Base-by-base conservation (phyloP, 1,140 invertebrate species). In the Venturia canescens region DNA sequence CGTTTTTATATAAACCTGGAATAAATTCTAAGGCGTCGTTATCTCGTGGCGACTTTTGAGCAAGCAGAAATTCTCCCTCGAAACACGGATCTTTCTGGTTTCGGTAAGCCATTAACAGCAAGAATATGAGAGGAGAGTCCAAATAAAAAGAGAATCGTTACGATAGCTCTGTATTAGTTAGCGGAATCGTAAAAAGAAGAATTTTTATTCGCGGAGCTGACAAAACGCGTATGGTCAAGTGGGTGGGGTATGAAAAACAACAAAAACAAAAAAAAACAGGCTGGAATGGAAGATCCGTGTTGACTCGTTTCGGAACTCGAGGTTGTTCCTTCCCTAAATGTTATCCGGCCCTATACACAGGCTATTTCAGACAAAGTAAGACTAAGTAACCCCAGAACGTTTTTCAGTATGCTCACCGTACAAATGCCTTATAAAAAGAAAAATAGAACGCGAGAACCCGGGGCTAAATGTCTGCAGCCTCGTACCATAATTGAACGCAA, bases 291-390 rank as follows among this genome's bases (percentile, higher is more conserved):
- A 72, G 34, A 72, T 48, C 44, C 70, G 70, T 44, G 70, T 72
- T 72, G 34, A 48, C 70, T 44, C n/a, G 38, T 72, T 72, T 48
- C 70, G 70, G 38, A 72, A 72, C 70, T 72, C 21, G 70, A 26
- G 34, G 34, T 44, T 72, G 70, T 72, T 72, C 16, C 31, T 34
- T 31, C 27, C 23, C 63, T 29, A 67, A 26, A 26, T 18, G 13
- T 67, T 26, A 67, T 29, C 11, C 63, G 27, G 13, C 23, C 21
- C 21, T 21, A 57, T 57, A 57, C 16, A 57, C 53, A 18, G 53
- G 53, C n/a, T 57, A 57, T 57, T 53, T 23, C 18, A 57, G 1
- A 23, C 7, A 23, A 57, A 57, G 21, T 57, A 13, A 44, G 11
- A 44, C 3, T 11, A 44, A 44, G 13, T 44, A 44, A 44, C 13